Percentiles rank a stretch among this genome's conserved stretches.
Conservation (phyloP, 2,113 vertebrate species). For the Mastomys coucha region DNA sequence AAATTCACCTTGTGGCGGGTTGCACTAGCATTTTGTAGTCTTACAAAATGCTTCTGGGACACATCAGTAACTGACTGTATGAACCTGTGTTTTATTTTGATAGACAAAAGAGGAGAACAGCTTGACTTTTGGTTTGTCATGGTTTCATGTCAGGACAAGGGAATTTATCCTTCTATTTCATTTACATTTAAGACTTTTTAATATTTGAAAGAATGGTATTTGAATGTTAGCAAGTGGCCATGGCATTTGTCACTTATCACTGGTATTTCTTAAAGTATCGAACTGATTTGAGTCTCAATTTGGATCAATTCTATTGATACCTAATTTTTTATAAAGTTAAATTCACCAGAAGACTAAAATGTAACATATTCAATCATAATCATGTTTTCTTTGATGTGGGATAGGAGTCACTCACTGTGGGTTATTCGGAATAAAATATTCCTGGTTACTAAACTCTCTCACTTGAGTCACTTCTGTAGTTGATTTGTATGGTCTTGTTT, state of each 20-base stretch:
- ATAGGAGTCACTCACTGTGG: background rate
- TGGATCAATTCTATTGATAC: background rate
- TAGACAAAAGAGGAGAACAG: background rate
- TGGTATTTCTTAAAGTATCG: conserved; percentile 11
- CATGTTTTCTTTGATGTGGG: background rate
- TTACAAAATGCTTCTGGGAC: conserved; percentile 36
- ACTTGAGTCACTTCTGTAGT: background rate
- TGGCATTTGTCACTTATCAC: background rate
- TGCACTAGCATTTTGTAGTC: conserved; percentile 38
- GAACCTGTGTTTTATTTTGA: conserved; percentile 40
- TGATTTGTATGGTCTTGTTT: background rate
- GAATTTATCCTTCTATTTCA: conserved; percentile 1
- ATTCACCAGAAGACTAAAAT: background rate
- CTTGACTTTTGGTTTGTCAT: conserved; percentile 34
- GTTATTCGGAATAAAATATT: conserved; percentile 40
- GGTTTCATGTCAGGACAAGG: background rate
- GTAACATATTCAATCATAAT: background rate
- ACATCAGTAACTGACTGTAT: conserved; percentile 17
- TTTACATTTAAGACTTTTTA: conserved; percentile 19
- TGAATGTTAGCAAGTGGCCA: background rate
- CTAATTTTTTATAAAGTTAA: conserved; percentile 36
- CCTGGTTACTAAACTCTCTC: background rate
- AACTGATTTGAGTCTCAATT: background rate
- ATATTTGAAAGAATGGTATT: conserved; percentile 42
- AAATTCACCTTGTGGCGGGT: conserved; percentile 40